These are phyloP conservation scores for Agriopis leucophaearia DNA, from an alignment of 2,888 invertebrate genomes.

Conservation along the genomic window DNA sequence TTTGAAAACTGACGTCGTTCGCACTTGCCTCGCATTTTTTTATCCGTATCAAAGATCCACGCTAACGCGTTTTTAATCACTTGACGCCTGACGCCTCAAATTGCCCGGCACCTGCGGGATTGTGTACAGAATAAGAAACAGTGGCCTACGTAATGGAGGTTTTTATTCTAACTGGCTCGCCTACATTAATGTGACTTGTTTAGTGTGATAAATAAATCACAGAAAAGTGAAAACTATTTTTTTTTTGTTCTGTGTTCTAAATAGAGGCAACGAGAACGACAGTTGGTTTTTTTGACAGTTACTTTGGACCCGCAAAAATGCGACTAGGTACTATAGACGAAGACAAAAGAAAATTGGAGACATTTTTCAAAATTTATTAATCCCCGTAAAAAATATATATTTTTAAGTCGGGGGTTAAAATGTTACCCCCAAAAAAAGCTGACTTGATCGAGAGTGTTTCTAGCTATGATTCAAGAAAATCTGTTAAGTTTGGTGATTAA, in stretches of 20 bases:
- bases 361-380: too few relatives aligned
- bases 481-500: too few relatives aligned
- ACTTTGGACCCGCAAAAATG: too few relatives aligned
- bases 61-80: constrained; percentile 70
- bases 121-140: constrained; percentile 17
- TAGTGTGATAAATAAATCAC: constrained; percentile 23
- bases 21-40: not conserved
- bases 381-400: too few relatives aligned
- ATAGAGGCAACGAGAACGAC: too few relatives aligned
- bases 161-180: constrained; percentile 26
- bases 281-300: not conserved
- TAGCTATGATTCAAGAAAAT: too few relatives aligned
- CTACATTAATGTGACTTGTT: constrained; percentile 18
- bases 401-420: too few relatives aligned
- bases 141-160: constrained; percentile 26
- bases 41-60: constrained; percentile 17
- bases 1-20: not conserved
- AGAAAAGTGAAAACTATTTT: not conserved
- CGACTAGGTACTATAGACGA: too few relatives aligned
- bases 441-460: too few relatives aligned
- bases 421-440: too few relatives aligned
- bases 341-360: too few relatives aligned
- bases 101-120: constrained; percentile 42
- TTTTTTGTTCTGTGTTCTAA: too few relatives aligned
- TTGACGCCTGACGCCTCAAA: constrained; percentile 53